Percentiles rank a stretch among this genome's conserved stretches.
phyloP scores from a whole-genome alignment of 35 echinoderm and acorn worm genomes.

The Lytechinus variegatus region DNA sequence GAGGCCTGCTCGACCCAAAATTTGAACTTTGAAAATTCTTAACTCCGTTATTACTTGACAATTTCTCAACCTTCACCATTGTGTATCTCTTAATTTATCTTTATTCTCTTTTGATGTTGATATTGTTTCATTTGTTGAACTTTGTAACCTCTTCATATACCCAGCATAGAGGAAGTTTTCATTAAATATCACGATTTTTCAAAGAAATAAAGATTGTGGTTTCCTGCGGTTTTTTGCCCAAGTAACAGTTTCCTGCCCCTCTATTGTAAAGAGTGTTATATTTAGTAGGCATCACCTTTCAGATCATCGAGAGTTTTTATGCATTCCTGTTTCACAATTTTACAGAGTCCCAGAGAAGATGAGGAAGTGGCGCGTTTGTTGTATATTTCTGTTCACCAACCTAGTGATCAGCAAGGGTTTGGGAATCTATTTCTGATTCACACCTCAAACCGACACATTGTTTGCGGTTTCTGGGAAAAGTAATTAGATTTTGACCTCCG shows the following conservation, averaged over 20 bases:
- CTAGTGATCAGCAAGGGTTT: neutral
- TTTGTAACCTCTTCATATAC: neutral
- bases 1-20: no score
- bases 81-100: no score
- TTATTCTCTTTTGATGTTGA: neutral
- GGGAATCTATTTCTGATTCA: neutral
- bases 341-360: neutral
- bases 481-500: neutral
- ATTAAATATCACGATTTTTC: neutral
- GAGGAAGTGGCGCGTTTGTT: neutral
- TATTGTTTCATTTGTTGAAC: neutral
- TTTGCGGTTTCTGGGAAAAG: slow-evolving; percentile 10
- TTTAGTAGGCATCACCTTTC: neutral
- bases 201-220: neutral
- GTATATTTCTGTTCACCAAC: neutral
- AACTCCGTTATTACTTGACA: no score
- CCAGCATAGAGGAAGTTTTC: neutral
- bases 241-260: neutral
- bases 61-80: no score
- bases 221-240: neutral
- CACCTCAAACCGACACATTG: neutral
- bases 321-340: neutral
- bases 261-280: neutral
- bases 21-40: no score
- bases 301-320: neutral